phyloP scores from a whole-genome alignment of 2,113 vertebrate genomes.

The Chauna torquata region DNA sequence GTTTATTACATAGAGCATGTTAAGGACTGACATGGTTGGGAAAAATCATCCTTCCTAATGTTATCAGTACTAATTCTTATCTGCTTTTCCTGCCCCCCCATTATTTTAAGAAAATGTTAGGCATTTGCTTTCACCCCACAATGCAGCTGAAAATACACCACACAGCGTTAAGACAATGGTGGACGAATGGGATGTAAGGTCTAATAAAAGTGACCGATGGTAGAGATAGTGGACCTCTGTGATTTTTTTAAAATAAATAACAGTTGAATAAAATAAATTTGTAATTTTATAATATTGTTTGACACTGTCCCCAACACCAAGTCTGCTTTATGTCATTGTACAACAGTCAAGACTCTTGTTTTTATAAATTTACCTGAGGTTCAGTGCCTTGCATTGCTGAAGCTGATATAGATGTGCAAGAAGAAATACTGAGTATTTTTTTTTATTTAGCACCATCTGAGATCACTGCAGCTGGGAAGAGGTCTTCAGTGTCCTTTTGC shows the following conservation, averaged over 20 bases:
- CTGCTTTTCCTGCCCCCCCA: not conserved
- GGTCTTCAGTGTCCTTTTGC: not conserved
- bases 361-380: slow-evolving; percentile 19
- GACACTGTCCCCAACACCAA: not conserved
- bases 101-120: not conserved
- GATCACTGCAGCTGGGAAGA: not conserved
- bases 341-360: not conserved
- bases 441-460: not conserved
- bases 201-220: not conserved
- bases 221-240: not conserved
- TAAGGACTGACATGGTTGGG: not conserved
- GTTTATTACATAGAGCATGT: not conserved
- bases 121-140: not conserved
- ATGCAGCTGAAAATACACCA: not conserved
- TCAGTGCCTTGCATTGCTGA: not conserved
- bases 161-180: fast-evolving
- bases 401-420: not conserved
- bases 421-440: not conserved
- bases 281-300: not conserved
- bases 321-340: not conserved
- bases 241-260: not conserved
- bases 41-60: not conserved
- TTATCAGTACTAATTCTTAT: not conserved
- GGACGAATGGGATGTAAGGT: not conserved
- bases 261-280: not conserved